Evolutionary conservation across 2,888 invertebrate species (phyloP).

Genomic region (Xestia c-nigrum): DNA sequence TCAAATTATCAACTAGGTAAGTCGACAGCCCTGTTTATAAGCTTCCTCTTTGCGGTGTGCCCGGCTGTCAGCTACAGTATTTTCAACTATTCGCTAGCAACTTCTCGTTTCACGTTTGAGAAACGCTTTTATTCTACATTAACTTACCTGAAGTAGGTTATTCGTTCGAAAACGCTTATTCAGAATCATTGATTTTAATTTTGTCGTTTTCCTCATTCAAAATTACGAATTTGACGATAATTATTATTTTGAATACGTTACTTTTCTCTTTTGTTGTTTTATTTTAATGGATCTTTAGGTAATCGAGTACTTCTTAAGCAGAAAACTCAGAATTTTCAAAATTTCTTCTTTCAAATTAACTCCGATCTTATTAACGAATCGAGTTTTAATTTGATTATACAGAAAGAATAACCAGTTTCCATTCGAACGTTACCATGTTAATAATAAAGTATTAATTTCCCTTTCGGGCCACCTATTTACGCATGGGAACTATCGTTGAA

Average conservation of each 20-base stretch:
- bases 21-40: slow-evolving; percentile 41
- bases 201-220: neutral
- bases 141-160: neutral
- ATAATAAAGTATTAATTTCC: slow-evolving; percentile 60
- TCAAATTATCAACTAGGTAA: slow-evolving; percentile 7
- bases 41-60: slow-evolving; percentile 37
- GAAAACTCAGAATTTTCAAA: neutral
- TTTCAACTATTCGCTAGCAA: slow-evolving; percentile 17
- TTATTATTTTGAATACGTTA: neutral
- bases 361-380: neutral
- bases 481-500: slow-evolving; percentile 54
- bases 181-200: neutral
- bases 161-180: neutral
- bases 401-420: slow-evolving; percentile 16
- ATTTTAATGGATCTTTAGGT: neutral
- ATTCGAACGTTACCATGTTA: slow-evolving; percentile 31
- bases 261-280: neutral
- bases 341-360: neutral
- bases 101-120: slow-evolving; percentile 1
- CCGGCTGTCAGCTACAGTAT: slow-evolving; percentile 28
- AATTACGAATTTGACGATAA: neutral
- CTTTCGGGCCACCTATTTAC: slow-evolving; percentile 54
- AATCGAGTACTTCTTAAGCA: neutral
- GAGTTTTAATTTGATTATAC: slow-evolving; percentile 19
- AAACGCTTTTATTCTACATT: neutral